Base-by-base conservation (phyloP, 2,888 invertebrate genomes). In the Cantharis lateralis region DNA sequence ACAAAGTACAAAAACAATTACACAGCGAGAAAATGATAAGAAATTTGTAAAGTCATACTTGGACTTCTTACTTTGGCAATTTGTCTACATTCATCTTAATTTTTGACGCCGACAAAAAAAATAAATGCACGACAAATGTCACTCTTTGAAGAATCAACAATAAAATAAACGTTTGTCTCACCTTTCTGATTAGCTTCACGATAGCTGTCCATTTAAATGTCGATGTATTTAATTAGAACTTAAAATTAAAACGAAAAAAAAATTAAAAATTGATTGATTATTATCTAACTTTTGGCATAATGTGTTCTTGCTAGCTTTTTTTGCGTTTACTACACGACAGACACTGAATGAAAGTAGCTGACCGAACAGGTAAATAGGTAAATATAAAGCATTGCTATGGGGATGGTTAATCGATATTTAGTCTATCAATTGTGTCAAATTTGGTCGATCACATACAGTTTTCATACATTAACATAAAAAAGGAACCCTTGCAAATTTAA, bases 271-370 rank as follows among this genome's bases (percentile, higher is more conserved):
- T 78, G 81, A 80, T 75, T 2, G 48, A 48, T 74, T 78, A 80
- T 84, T 83, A 82, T 77, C 84, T 84, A 81, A 82, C 81, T 82
- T 80, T 82, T 82, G 82, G 72, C 78, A 76, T 76, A 62, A 64
- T 76, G 26, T 74, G n/a, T 66, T 66, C 13, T n/a, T 20, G 18
- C 72, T 20, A 15, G 68, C 61, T 48, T 63, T 71, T n/a, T 63
- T 61, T 63, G 62, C 72, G 66, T 64, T 74, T 71, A 72, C 63
- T 48, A 48, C 20, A 70, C 48, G 28, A 75, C 61, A 64, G 72
- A 32, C 72, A 73, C 74, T 64, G 63, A 66, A 48, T 32, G 28
- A 77, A 77, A 48, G 9, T 48, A 48, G 7, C 69, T 76, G 70
- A 71, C 62, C 15, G 64, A 69, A n/a, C 48, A 48, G 48, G 16